These are phyloP conservation scores for Cerceris rybyensis DNA, from an alignment of 2,888 invertebrate genomes.

Conservation along the genomic window DNA sequence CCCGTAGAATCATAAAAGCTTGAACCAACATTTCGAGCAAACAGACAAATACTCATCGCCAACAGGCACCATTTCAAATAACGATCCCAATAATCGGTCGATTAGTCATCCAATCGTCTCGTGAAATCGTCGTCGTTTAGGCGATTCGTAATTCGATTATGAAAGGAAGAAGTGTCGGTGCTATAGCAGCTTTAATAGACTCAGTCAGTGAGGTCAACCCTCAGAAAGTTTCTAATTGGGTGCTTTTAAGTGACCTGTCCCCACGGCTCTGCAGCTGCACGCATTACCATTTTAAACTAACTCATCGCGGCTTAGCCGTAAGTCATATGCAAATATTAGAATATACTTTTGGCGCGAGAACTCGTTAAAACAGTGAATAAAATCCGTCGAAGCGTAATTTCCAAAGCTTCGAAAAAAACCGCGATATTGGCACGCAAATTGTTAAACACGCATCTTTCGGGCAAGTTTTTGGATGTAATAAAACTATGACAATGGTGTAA, in stretches of 20 bases:
- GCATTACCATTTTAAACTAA: slow-evolving; percentile 72
- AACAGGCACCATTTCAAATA: neutral
- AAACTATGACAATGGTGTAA: neutral
- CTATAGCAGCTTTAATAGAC: slow-evolving; percentile 54
- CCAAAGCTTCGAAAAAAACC: neutral
- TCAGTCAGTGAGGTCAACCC: slow-evolving; percentile 45
- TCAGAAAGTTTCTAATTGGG: slow-evolving; percentile 75
- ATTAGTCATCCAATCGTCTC: slow-evolving; percentile 17
- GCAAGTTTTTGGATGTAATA: neutral
- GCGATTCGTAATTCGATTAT: slow-evolving; percentile 53
- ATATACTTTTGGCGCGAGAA: slow-evolving; percentile 28
- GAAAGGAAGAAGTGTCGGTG: slow-evolving; percentile 25
- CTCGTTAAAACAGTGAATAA: slow-evolving; percentile 41
- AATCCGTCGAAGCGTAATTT: slow-evolving; percentile 16
- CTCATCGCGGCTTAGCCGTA: slow-evolving; percentile 26
- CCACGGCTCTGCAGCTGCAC: slow-evolving; percentile 37
- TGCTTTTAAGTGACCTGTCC: slow-evolving; percentile 71
- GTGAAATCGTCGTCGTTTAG: slow-evolving; percentile 22
- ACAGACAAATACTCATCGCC: too few relatives aligned
- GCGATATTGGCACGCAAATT: too few relatives aligned
- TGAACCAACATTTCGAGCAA: too few relatives aligned
- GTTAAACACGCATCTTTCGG: too few relatives aligned
- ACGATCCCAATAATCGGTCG: slow-evolving; percentile 16
- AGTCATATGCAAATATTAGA: slow-evolving; percentile 63
- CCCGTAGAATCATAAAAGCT: too few relatives aligned